A percentile compares a stretch with the other conserved stretches of the same genome.
These are phyloP conservation scores for Corythornis cristatus DNA, from an alignment of 2,113 vertebrate species.

Conservation along the genomic window DNA sequence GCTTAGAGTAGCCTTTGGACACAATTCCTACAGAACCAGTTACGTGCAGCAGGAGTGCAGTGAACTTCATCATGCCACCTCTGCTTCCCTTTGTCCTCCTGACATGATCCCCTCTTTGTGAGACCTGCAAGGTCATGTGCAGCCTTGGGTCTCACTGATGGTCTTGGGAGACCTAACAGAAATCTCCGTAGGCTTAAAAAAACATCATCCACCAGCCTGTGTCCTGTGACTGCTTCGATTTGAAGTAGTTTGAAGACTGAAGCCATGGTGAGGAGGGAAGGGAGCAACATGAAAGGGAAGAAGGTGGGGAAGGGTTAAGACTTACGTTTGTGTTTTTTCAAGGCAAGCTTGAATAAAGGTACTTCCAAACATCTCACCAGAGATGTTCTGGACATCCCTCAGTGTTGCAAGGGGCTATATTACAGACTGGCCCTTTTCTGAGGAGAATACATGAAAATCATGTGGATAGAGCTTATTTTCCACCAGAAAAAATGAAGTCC, in stretches of 20 bases:
- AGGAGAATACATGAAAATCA: background rate
- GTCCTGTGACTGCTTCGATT: background rate
- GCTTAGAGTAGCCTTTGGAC: background rate
- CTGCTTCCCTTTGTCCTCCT: accelerated
- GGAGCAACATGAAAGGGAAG: slow-evolving; percentile 10
- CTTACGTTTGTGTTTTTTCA: background rate
- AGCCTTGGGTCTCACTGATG: background rate
- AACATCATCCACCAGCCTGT: background rate
- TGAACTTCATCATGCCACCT: background rate
- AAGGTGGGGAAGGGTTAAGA: background rate
- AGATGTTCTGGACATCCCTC: background rate
- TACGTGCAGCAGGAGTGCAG: background rate
- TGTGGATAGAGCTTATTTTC: background rate
- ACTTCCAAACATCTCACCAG: background rate
- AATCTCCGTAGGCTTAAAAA: background rate
- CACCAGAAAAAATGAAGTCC: background rate
- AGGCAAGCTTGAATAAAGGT: background rate
- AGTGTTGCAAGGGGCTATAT: background rate
- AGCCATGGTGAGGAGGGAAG: background rate
- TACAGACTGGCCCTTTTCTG: background rate
- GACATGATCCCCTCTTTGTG: background rate
- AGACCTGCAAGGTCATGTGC: accelerated
- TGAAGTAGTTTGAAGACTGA: background rate
- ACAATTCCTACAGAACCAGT: background rate
- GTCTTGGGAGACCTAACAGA: background rate